phyloP scores from a whole-genome alignment of 2,797 vertebrate genomes.

The Phoxinus dragarum region DNA sequence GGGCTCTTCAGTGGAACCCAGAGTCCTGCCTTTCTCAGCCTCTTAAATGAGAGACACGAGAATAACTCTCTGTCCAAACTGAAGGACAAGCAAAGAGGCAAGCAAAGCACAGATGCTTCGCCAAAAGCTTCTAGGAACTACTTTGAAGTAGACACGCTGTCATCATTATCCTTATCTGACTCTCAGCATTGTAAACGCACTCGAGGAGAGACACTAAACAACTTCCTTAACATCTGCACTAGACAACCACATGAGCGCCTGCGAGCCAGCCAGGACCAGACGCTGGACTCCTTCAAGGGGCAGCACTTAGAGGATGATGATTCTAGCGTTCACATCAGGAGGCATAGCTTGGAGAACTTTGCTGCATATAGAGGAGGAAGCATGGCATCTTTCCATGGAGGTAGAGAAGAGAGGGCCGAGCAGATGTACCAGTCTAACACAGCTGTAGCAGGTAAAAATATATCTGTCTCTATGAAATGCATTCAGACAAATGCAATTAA shows the following conservation, averaged over 20 bases:
- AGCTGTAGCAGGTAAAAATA: constrained; percentile 85
- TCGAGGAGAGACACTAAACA: constrained; percentile 83
- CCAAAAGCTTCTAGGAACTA: constrained; percentile 83
- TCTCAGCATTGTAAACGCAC: constrained; percentile 89
- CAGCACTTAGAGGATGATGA: constrained; percentile 84
- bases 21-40: constrained; percentile 85
- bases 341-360: constrained; percentile 88
- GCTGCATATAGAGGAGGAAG: constrained; percentile 90
- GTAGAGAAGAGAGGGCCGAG: constrained; percentile 80
- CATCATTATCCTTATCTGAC: constrained; percentile 88
- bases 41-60: constrained; percentile 83
- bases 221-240: constrained; percentile 87
- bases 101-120: constrained; percentile 65
- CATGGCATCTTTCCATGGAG: constrained; percentile 88
- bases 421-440: constrained; percentile 80
- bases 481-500: background rate
- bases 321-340: constrained; percentile 80
- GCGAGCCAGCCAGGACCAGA: constrained; percentile 74
- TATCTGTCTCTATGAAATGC: background rate
- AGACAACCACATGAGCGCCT: constrained; percentile 82
- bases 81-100: constrained; percentile 90
- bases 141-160: constrained; percentile 91
- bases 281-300: constrained; percentile 84
- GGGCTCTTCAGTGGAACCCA: constrained; percentile 92
- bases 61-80: constrained; percentile 86